Evolutionary conservation across 1,140 invertebrate genomes (phyloP), one percentile per base, ranked within the genome.

Genomic region (Drosophila varians): DNA sequence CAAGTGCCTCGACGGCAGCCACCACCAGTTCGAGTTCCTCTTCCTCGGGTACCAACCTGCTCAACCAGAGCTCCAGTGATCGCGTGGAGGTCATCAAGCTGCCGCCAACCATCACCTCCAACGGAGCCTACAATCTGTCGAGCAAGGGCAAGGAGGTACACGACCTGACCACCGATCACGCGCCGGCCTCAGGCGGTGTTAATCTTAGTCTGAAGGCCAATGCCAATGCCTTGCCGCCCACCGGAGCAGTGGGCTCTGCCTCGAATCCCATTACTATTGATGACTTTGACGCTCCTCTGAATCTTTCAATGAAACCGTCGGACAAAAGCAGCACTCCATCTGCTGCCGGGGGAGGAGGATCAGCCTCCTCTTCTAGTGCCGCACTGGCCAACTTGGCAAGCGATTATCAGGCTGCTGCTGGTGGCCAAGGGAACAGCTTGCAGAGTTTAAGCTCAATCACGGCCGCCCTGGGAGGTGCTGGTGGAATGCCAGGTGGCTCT

Each of bases 11-110:
- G 11, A 51, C 56, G 19, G 23, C 58, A 0, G 34, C 65, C 2
- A 43, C 60, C 11, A 53, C 65, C 19, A 58, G 66, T 9, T 51
- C 53, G 16, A 60, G 66, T 34, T 49, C 66, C 48, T 52, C 66
- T 0, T 51, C 68, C 2, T 34, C 51, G 26, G 53, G 36, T 19
- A 43, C 45, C 60, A 72, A 42, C 16, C 57, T 43, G 48, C 80
- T 42, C 31, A 72, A 61, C 31, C 62, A 66, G 60, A 66, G 62
- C 69, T 47, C 79, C 25, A 82, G 87, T 65, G 95, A 94, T 93
- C 93, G 93, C 7, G 95, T 96, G 19, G 95, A 96, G 86, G 95
- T 96, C 55, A 96, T 96, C 68, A 95, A 96, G 84, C 87, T 96
- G 77, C 95, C 95, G 9, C 93, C 94, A 71, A 92, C 86, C 65